phyloP scores from a whole-genome alignment of 2,888 invertebrate species.

The Leptura quadrifasciata region DNA sequence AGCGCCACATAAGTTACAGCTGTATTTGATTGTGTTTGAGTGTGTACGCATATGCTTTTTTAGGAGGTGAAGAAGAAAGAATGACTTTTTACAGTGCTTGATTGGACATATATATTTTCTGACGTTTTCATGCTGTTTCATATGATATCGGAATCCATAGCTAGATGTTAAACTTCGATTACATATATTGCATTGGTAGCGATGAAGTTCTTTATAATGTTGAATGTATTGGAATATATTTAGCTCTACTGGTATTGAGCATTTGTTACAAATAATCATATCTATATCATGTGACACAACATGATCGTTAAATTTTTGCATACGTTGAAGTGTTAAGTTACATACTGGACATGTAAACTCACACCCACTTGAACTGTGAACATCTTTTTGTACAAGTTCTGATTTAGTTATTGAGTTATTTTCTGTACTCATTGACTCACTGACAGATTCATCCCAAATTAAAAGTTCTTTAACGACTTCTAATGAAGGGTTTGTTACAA shows the following conservation, averaged over 20 bases:
- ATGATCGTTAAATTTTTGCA: background rate
- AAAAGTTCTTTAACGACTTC: background rate
- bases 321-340: background rate
- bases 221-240: slow-evolving; percentile 31
- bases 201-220: slow-evolving; percentile 45
- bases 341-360: background rate
- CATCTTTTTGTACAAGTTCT: slow-evolving; percentile 1
- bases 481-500: background rate
- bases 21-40: slow-evolving; percentile 43
- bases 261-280: background rate
- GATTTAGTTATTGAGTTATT: background rate
- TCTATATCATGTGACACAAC: background rate
- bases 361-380: background rate
- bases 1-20: slow-evolving; percentile 54
- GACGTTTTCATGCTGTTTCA: slow-evolving; percentile 44
- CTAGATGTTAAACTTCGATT: slow-evolving; percentile 45
- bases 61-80: slow-evolving; percentile 51
- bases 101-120: slow-evolving; percentile 47
- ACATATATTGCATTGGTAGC: slow-evolving; percentile 54
- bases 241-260: background rate
- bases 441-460: background rate
- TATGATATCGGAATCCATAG: slow-evolving; percentile 40
- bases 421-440: background rate
- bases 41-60: slow-evolving; percentile 53
- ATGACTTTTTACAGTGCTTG: slow-evolving; percentile 53